These are phyloP conservation scores for Noctuana brunneofusca DNA, from an alignment of 2,888 invertebrate species.

Conservation along the genomic window DNA sequence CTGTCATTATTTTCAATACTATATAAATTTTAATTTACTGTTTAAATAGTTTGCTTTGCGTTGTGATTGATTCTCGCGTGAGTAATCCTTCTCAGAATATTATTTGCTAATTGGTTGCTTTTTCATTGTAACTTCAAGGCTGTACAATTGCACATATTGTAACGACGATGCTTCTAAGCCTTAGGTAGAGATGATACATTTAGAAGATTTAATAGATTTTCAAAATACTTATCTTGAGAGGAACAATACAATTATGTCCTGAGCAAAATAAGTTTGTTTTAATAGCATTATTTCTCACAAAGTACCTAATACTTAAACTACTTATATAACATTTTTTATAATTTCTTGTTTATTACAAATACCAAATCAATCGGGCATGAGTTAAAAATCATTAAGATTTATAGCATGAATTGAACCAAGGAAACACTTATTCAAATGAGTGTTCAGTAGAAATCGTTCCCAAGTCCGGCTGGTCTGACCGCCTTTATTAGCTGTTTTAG, in stretches of 20 bases:
- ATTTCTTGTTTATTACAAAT: not conserved
- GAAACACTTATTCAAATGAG: slow-evolving; percentile 18
- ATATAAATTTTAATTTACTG: slow-evolving; percentile 29
- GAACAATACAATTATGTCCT: no score
- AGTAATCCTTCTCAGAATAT: not conserved
- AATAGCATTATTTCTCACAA: no score
- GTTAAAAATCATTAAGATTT: not conserved
- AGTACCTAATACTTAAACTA: no score
- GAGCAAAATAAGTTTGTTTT: no score
- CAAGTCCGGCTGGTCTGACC: not conserved
- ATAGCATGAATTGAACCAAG: not conserved
- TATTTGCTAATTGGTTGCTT: slow-evolving; percentile 19
- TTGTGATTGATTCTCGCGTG: slow-evolving; percentile 12
- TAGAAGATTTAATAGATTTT: no score
- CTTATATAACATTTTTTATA: no score
- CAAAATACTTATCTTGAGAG: no score
- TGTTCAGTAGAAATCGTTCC: not conserved
- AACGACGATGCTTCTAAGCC: no score
- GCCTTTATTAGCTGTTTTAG: slow-evolving; percentile 47
- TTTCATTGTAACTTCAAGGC: not conserved
- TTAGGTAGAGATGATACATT: no score
- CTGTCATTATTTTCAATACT: slow-evolving; percentile 41
- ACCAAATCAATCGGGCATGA: not conserved
- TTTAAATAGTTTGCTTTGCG: slow-evolving; percentile 18
- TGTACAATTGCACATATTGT: not conserved